Evolutionary conservation across 2,113 vertebrate genomes (phyloP).

Genomic region (Prinia subflava): DNA sequence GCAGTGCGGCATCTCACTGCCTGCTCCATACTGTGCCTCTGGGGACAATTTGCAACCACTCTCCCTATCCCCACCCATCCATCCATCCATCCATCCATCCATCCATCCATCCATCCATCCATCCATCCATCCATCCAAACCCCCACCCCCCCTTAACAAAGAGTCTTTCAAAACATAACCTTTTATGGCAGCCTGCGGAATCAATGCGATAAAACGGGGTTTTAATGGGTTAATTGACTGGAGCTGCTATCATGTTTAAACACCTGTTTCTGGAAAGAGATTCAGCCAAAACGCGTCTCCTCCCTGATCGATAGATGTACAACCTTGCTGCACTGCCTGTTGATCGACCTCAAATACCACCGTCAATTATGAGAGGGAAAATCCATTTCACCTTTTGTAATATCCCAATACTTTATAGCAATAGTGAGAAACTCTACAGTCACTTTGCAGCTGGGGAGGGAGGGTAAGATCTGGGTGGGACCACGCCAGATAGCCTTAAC

Average conservation of each 20-base stretch:
- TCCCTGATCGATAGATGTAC: constrained; percentile 53
- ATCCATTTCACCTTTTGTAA: constrained; percentile 30
- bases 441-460: neutral
- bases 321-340: constrained; percentile 41
- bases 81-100: neutral
- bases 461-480: neutral
- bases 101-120: neutral
- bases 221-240: constrained; percentile 79
- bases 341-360: constrained; percentile 30
- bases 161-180: constrained; percentile 10
- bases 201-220: constrained; percentile 66
- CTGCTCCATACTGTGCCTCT: neutral
- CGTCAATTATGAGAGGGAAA: neutral
- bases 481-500: neutral
- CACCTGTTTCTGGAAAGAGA: constrained; percentile 71
- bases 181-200: constrained; percentile 37
- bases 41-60: neutral
- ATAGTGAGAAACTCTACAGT: neutral
- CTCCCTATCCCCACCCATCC: neutral
- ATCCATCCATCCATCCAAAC: neutral
- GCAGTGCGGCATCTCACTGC: neutral
- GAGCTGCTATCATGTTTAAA: constrained; percentile 72
- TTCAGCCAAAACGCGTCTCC: constrained; percentile 37
- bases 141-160: constrained; percentile 13
- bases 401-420: neutral